Evolutionary conservation across 2,888 invertebrate genomes (phyloP).

Genomic region (Falcaria lacertinaria): DNA sequence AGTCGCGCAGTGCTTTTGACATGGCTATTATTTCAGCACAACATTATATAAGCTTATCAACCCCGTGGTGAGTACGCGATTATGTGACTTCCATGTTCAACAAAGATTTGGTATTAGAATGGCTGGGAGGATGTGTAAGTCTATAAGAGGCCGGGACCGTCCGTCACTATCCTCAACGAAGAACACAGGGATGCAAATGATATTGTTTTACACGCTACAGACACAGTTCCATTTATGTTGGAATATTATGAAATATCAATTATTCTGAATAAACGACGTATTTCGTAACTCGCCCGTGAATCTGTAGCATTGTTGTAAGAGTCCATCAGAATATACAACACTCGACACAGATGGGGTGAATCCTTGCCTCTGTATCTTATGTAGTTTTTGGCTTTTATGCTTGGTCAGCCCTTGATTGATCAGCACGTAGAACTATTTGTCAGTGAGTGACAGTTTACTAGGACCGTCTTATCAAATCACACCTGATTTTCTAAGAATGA

Average conservation of each 20-base stretch:
- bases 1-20: slow-evolving; percentile 65
- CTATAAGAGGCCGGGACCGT: slow-evolving; percentile 22
- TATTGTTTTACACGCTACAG: slow-evolving; percentile 13
- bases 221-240: slow-evolving; percentile 39
- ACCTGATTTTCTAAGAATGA: too few species aligned
- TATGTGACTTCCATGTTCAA: slow-evolving; percentile 15
- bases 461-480: too few species aligned
- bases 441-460: too few species aligned
- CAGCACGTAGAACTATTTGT: too few species aligned
- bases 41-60: slow-evolving; percentile 28
- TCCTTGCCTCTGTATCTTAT: too few species aligned
- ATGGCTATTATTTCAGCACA: slow-evolving; percentile 60
- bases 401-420: too few species aligned
- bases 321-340: too few species aligned
- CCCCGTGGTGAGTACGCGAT: slow-evolving; percentile 7
- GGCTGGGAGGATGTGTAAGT: slow-evolving; percentile 11
- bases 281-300: too few species aligned
- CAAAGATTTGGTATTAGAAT: slow-evolving; percentile 14
- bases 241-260: slow-evolving; percentile 13
- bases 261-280: background rate
- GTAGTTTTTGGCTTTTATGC: too few species aligned
- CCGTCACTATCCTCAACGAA: slow-evolving; percentile 37
- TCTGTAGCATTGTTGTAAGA: too few species aligned
- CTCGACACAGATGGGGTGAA: too few species aligned
- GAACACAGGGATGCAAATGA: slow-evolving; percentile 51